Percentiles rank a stretch among this genome's conserved stretches.
phyloP scores from a whole-genome alignment of 2,888 invertebrate species.

The Trissoscelio sp. region DNA sequence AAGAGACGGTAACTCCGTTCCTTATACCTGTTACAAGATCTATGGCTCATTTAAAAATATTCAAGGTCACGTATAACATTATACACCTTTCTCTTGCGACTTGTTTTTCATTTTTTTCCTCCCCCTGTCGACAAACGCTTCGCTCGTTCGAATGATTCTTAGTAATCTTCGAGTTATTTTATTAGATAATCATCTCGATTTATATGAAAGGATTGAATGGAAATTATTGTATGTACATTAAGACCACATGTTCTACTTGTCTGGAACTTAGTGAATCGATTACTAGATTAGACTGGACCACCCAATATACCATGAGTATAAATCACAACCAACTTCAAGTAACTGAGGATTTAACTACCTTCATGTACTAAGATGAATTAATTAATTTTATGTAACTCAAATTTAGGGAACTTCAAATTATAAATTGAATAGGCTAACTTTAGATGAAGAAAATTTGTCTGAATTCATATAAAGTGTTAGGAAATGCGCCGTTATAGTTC shows the following conservation, averaged over 20 bases:
- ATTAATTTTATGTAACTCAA: too few relatives aligned
- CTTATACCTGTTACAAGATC: slow-evolving; percentile 66
- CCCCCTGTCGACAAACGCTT: slow-evolving; percentile 57
- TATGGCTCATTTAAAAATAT: slow-evolving; percentile 68
- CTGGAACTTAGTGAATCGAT: slow-evolving; percentile 46
- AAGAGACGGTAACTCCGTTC: slow-evolving; percentile 42
- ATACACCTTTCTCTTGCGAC: slow-evolving; percentile 61
- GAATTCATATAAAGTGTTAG: slow-evolving; percentile 17
- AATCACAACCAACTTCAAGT: too few relatives aligned
- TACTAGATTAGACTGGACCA: slow-evolving; percentile 51
- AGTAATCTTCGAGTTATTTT: slow-evolving; percentile 54
- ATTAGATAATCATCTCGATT: slow-evolving; percentile 62
- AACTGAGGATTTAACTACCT: too few relatives aligned
- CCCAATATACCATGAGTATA: too few relatives aligned
- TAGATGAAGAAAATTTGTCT: too few relatives aligned
- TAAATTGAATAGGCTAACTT: too few relatives aligned
- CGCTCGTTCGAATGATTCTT: slow-evolving; percentile 33
- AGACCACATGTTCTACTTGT: slow-evolving; percentile 46
- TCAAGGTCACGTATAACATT: slow-evolving; percentile 67
- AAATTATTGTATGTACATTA: slow-evolving; percentile 57
- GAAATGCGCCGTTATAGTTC: slow-evolving; percentile 43
- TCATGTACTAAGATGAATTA: too few relatives aligned
- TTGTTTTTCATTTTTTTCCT: slow-evolving; percentile 62
- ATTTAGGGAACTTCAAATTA: too few relatives aligned
- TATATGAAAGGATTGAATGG: slow-evolving; percentile 52